These are phyloP conservation scores for Clunio marinus DNA, from an alignment of 2,888 invertebrate species.

Conservation along the genomic window DNA sequence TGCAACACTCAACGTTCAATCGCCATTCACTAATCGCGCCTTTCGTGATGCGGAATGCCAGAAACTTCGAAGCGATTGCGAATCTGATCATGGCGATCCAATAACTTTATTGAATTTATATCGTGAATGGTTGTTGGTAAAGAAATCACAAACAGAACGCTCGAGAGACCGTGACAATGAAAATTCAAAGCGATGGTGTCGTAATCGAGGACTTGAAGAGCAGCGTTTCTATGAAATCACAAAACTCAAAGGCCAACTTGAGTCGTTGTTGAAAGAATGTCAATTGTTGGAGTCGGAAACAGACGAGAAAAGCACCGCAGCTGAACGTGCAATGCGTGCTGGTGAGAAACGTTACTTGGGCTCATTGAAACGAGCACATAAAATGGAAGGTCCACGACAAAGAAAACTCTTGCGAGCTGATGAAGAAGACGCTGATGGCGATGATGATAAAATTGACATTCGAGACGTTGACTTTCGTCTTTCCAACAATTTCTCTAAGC, in stretches of 20 bases:
- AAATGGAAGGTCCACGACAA: conserved; percentile 64
- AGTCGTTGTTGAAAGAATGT: conserved; percentile 71
- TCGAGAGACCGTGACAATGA: conserved; percentile 43
- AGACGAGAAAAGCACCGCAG: conserved; percentile 58
- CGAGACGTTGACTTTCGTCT: conserved; percentile 84
- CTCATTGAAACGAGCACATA: conserved; percentile 71
- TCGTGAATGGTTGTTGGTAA: conserved; percentile 82
- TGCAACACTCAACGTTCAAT: conserved; percentile 88
- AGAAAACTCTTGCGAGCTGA: conserved; percentile 70
- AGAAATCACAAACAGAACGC: conserved; percentile 53
- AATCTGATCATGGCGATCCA: conserved; percentile 95
- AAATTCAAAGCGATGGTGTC: conserved; percentile 76
- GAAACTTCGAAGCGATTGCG: conserved; percentile 70
- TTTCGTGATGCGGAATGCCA: conserved; percentile 80
- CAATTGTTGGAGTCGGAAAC: conserved; percentile 57
- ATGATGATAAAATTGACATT: conserved; percentile 62
- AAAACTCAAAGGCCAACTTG: conserved; percentile 85
- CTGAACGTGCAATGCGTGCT: conserved; percentile 75
- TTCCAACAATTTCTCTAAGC: conserved; percentile 68
- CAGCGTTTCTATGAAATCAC: conserved; percentile 95
- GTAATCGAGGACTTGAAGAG: conserved; percentile 86
- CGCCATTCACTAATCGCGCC: conserved; percentile 85
- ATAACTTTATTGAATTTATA: conserved; percentile 82
- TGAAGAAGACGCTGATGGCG: conserved; percentile 50
- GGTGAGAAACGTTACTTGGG: conserved; percentile 86